Evolutionary conservation across 2,113 vertebrate species (phyloP).

Genomic region (Sinosuthora webbiana): DNA sequence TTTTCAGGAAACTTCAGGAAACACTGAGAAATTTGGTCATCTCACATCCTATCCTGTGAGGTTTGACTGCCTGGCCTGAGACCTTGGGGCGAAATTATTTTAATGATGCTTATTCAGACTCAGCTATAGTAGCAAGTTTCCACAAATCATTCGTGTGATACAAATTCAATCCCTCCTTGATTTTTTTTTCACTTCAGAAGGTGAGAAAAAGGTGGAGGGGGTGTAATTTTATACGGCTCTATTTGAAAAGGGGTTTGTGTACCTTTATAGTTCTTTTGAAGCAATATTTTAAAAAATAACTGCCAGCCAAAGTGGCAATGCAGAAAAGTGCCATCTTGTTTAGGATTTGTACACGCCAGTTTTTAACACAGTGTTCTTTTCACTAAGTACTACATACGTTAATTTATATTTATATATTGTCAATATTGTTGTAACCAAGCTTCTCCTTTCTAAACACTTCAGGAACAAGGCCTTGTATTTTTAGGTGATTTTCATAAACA

Average conservation of each 20-base stretch:
- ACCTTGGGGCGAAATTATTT: background rate
- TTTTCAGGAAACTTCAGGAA: background rate
- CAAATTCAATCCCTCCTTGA: background rate
- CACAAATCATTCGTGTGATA: background rate
- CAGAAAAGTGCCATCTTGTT: slow-evolving; percentile 48
- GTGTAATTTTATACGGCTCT: slow-evolving; percentile 8
- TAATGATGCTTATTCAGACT: background rate
- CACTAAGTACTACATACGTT: slow-evolving; percentile 54
- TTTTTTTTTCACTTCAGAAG: background rate
- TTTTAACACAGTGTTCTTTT: slow-evolving; percentile 70
- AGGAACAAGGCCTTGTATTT: slow-evolving; percentile 80
- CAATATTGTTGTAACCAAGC: slow-evolving; percentile 69
- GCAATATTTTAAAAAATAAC: slow-evolving; percentile 69
- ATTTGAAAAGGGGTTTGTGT: slow-evolving; percentile 33
- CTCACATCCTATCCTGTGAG: background rate
- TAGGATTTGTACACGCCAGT: slow-evolving; percentile 60
- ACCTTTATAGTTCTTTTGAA: slow-evolving; percentile 58
- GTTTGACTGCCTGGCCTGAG: background rate
- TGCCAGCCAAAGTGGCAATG: slow-evolving; percentile 58
- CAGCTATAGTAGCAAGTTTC: background rate
- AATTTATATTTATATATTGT: slow-evolving; percentile 71
- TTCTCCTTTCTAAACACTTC: slow-evolving; percentile 65
- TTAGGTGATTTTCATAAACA: slow-evolving; percentile 78
- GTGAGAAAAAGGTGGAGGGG: background rate
- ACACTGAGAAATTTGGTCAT: background rate